phyloP scores from a whole-genome alignment of 2,113 vertebrate species.

The Xiphorhynchus elegans region DNA sequence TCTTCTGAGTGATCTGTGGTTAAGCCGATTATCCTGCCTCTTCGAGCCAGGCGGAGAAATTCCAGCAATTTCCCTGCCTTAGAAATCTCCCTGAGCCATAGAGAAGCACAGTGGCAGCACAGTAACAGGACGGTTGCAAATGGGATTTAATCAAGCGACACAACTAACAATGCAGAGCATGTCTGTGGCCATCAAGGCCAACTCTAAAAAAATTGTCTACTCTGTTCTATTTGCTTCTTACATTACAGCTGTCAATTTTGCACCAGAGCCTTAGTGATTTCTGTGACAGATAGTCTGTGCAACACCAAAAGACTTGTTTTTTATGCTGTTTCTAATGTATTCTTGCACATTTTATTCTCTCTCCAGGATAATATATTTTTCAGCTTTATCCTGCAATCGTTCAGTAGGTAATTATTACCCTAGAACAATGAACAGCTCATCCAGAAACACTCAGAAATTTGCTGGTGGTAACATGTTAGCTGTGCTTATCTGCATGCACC shows the following conservation, averaged over 20 bases:
- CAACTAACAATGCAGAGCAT: neutral
- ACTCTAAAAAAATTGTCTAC: neutral
- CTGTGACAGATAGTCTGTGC: neutral
- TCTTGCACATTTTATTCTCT: neutral
- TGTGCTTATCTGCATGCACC: neutral
- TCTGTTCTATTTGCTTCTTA: neutral
- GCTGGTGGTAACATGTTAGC: neutral
- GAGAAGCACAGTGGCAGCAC: neutral
- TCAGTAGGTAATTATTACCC: slow-evolving; percentile 18
- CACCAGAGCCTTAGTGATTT: slow-evolving; percentile 1
- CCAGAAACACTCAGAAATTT: neutral
- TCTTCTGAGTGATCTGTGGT: neutral
- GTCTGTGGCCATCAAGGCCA: neutral
- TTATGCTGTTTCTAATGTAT: neutral
- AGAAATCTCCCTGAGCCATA: neutral
- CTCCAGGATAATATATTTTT: neutral
- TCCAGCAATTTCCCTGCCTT: neutral
- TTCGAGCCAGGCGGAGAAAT: neutral
- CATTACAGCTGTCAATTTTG: neutral
- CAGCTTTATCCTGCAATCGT: neutral
- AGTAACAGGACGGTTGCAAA: neutral
- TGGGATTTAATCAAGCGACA: neutral
- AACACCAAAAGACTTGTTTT: slow-evolving; percentile 11
- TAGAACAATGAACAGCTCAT: slow-evolving; percentile 15
- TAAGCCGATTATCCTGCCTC: neutral